Conservation (phyloP, 2,888 invertebrate species). For the Acleris literana region DNA sequence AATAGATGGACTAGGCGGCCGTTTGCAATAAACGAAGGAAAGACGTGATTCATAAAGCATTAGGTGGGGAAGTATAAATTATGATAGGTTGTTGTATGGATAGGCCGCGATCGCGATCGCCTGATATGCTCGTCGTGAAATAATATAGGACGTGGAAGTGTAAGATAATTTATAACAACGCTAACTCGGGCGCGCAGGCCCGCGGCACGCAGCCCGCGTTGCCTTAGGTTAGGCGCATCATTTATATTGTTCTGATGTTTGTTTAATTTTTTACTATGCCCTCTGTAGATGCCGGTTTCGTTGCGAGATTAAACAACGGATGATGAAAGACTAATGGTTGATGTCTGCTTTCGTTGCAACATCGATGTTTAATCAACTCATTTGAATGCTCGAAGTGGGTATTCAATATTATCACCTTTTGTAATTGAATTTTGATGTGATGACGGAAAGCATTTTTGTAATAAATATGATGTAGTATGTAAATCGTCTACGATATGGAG, state of each 20-base stretch:
- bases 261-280: slow-evolving; percentile 73
- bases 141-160: slow-evolving; percentile 74
- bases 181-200: slow-evolving; percentile 64
- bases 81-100: slow-evolving; percentile 69
- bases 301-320: slow-evolving; percentile 77
- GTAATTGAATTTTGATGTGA: slow-evolving; percentile 66
- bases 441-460: slow-evolving; percentile 55
- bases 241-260: slow-evolving; percentile 81
- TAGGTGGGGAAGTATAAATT: slow-evolving; percentile 61
- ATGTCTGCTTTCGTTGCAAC: slow-evolving; percentile 73
- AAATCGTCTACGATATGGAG: slow-evolving; percentile 49
- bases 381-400: slow-evolving; percentile 68
- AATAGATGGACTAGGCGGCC: slow-evolving; percentile 5
- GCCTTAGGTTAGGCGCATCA: slow-evolving; percentile 78
- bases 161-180: slow-evolving; percentile 77
- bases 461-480: slow-evolving; percentile 26
- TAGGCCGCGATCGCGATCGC: slow-evolving; percentile 66
- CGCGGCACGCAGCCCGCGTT: slow-evolving; percentile 65
- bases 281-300: slow-evolving; percentile 68
- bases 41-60: slow-evolving; percentile 68
- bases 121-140: slow-evolving; percentile 76
- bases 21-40: slow-evolving; percentile 57
- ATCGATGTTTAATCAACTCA: slow-evolving; percentile 76
- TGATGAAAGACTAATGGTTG: slow-evolving; percentile 76
- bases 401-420: slow-evolving; percentile 67